Conservation (phyloP, 2,888 invertebrate species). For the Thereva nobilitata region DNA sequence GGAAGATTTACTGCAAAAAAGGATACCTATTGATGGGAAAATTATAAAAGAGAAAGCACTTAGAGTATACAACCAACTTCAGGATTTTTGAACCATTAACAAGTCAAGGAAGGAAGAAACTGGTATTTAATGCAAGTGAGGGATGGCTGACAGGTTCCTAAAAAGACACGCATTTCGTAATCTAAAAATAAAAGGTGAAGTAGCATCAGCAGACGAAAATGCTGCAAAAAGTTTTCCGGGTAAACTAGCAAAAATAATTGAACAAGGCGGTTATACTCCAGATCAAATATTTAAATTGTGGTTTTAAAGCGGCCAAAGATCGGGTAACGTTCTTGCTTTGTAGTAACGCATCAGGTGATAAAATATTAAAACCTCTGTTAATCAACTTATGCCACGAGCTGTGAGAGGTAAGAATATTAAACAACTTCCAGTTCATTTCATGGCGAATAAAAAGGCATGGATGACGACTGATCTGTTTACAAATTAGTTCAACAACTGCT, state of each 20-base stretch:
- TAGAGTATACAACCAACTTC: conserved; percentile 35
- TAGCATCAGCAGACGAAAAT: conserved; percentile 1
- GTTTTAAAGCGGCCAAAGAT: conserved; percentile 43
- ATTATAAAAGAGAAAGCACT: conserved; percentile 38
- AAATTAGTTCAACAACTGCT: too few species aligned
- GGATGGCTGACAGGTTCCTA: conserved; percentile 23
- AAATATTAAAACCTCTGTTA: conserved; percentile 45
- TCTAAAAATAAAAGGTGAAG: too few species aligned
- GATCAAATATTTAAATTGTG: conserved; percentile 8
- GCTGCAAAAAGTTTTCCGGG: background rate
- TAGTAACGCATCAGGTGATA: conserved; percentile 46
- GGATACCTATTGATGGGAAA: conserved; percentile 37
- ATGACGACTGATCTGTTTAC: too few species aligned
- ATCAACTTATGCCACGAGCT: too few species aligned
- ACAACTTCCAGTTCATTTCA: too few species aligned
- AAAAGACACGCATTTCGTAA: conserved; percentile 34
- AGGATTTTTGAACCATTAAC: too few species aligned
- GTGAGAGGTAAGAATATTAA: too few species aligned
- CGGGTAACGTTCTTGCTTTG: conserved; percentile 45
- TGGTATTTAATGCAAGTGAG: too few species aligned
- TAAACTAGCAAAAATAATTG: conserved; percentile 3
- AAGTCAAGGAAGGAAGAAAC: too few species aligned
- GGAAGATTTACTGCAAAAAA: conserved; percentile 26
- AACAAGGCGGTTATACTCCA: background rate
- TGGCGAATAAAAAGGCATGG: too few species aligned